A percentile compares a stretch with the other conserved stretches of the same genome.
Conservation (phyloP, 1,140 invertebrate genomes). For the Ephestia elutella region DNA sequence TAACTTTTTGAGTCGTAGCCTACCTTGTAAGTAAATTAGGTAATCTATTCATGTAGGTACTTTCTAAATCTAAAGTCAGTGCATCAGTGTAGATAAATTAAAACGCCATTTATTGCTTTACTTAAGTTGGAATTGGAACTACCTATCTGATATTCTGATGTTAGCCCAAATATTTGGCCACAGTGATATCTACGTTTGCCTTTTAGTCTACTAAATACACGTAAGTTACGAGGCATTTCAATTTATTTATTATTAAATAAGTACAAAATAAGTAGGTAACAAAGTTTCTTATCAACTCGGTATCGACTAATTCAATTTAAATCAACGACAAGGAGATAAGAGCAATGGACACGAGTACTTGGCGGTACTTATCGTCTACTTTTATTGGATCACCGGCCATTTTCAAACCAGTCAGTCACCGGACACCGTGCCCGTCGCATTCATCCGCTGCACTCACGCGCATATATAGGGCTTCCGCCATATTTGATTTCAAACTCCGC, state of each 20-base stretch:
- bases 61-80: too few species aligned
- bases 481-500: slow-evolving; percentile 13
- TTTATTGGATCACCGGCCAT: not conserved
- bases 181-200: too few species aligned
- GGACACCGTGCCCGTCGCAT: slow-evolving; percentile 11
- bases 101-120: too few species aligned
- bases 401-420: slow-evolving; percentile 14
- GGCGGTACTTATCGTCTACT: slow-evolving; percentile 4
- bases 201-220: too few species aligned
- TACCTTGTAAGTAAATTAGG: too few species aligned
- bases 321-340: not conserved
- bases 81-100: too few species aligned
- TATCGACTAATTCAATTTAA: not conserved
- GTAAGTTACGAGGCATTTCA: too few species aligned
- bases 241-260: not conserved
- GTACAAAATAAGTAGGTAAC: not conserved
- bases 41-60: too few species aligned
- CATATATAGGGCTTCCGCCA: slow-evolving; percentile 19
- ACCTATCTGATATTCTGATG: too few species aligned
- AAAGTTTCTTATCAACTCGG: not conserved
- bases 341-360: not conserved
- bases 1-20: too few species aligned
- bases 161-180: too few species aligned
- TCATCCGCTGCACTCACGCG: slow-evolving; percentile 3
- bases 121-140: too few species aligned